A percentile compares a stretch with the other conserved stretches of the same genome.
These are phyloP conservation scores for Amazonetta brasiliensis DNA, from an alignment of 2,797 vertebrate genomes.

Conservation along the genomic window DNA sequence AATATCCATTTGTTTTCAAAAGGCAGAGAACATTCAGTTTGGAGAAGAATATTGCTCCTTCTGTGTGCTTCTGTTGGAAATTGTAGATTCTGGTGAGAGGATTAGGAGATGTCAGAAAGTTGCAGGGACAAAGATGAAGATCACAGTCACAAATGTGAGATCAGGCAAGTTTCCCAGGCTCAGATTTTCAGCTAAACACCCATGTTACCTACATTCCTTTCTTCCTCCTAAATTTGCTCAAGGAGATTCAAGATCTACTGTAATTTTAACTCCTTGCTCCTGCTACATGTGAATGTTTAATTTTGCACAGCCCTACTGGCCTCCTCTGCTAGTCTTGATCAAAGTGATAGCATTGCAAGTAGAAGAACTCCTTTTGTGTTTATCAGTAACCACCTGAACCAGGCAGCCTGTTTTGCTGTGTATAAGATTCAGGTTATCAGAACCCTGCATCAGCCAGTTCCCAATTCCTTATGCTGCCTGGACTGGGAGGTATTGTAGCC, in stretches of 20 bases:
- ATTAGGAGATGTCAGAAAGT: not conserved
- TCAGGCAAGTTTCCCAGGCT: not conserved
- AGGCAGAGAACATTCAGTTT: not conserved
- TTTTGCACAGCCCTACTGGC: not conserved
- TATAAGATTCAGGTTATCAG: not conserved
- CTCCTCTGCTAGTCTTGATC: not conserved
- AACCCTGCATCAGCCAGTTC: not conserved
- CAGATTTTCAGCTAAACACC: not conserved
- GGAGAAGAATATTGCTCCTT: not conserved
- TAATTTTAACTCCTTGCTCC: not conserved
- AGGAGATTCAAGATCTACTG: not conserved
- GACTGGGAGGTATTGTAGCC: not conserved
- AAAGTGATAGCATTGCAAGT: not conserved
- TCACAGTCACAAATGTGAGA: not conserved
- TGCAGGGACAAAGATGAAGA: not conserved
- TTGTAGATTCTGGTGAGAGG: not conserved
- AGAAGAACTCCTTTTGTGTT: not conserved
- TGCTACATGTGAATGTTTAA: not conserved
- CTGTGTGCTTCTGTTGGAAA: not conserved
- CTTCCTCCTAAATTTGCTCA: not conserved
- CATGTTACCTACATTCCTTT: not conserved
- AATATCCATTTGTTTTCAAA: not conserved
- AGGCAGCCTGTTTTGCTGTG: not conserved
- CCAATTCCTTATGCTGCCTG: fast-evolving
- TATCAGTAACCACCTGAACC: not conserved